Percentiles rank a stretch among this genome's conserved stretches.
Evolutionary conservation across 2,797 vertebrate genomes (phyloP).

Genomic region (Syngnathus rostellatus): DNA sequence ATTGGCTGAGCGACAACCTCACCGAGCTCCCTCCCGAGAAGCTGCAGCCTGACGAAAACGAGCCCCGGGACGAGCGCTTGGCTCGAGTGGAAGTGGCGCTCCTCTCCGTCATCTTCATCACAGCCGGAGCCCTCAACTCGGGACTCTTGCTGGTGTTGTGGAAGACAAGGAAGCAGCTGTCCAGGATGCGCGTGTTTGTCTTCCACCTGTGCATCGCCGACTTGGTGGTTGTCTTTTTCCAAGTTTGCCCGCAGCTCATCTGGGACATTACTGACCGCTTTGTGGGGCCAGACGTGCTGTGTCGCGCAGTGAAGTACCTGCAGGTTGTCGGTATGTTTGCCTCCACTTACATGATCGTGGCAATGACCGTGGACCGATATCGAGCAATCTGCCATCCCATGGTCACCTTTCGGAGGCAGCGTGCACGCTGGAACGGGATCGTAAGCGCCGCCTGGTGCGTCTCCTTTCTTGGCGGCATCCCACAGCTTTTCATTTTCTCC

Average conservation of each 20-base stretch:
- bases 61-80: constrained; percentile 53
- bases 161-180: constrained; percentile 55
- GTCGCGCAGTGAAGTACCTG: constrained; percentile 66
- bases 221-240: constrained; percentile 66
- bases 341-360: constrained; percentile 67
- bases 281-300: constrained; percentile 58
- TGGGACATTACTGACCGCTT: constrained; percentile 70
- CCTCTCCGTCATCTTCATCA: constrained; percentile 60
- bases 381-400: constrained; percentile 67
- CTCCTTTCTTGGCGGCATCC: constrained; percentile 70
- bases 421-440: constrained; percentile 59
- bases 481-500: constrained; percentile 66
- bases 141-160: constrained; percentile 57
- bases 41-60: constrained; percentile 3
- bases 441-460: constrained; percentile 71
- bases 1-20: constrained; percentile 34
- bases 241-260: constrained; percentile 67
- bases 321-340: constrained; percentile 69
- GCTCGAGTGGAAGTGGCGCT: constrained; percentile 62
- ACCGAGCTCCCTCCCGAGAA: constrained; percentile 41
- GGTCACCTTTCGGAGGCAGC: constrained; percentile 61
- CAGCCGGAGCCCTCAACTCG: constrained; percentile 58
- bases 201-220: constrained; percentile 66
- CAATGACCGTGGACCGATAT: constrained; percentile 64
- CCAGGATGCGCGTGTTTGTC: constrained; percentile 67